Conservation (phyloP, 2,797 vertebrate genomes). For the Xenopus petersii region DNA sequence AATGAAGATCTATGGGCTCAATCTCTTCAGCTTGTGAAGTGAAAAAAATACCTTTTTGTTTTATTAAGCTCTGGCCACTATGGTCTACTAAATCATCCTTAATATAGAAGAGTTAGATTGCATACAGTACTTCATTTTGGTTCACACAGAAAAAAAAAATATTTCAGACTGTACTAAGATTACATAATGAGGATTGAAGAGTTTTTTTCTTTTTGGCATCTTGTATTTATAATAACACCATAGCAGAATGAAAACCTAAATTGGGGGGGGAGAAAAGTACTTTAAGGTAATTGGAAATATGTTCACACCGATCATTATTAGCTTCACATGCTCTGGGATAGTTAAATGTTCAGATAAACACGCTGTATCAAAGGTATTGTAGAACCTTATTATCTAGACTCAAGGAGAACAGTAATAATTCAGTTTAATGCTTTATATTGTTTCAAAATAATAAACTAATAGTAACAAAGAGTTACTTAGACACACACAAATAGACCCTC, state of each 20-base stretch:
- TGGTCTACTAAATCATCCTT: constrained; percentile 64
- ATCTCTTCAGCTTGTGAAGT: constrained; percentile 60
- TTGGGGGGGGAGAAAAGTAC: not conserved
- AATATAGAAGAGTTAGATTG: constrained; percentile 51
- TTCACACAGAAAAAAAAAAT: constrained; percentile 27
- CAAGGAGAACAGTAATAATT: not conserved
- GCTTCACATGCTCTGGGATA: not conserved
- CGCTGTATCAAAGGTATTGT: not conserved
- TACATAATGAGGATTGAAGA: not conserved
- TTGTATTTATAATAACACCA: constrained; percentile 1
- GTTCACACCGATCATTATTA: not conserved
- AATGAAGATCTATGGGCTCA: constrained; percentile 70
- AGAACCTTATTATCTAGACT: not conserved
- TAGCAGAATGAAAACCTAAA: not conserved
- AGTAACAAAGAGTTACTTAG: too few relatives aligned
- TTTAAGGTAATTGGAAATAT: not conserved
- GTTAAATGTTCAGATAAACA: constrained; percentile 2
- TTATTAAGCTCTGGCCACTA: constrained; percentile 58
- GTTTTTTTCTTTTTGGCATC: constrained; percentile 1
- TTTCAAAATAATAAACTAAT: too few relatives aligned
- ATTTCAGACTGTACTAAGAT: constrained; percentile 1
- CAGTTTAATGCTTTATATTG: not conserved
- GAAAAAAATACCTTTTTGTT: constrained; percentile 57
- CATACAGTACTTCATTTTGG: constrained; percentile 52
- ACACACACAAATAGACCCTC: too few relatives aligned